Percentiles rank a stretch among this genome's conserved stretches.
Conservation (phyloP, 2,797 vertebrate species). For the Antennarius maculatus region DNA sequence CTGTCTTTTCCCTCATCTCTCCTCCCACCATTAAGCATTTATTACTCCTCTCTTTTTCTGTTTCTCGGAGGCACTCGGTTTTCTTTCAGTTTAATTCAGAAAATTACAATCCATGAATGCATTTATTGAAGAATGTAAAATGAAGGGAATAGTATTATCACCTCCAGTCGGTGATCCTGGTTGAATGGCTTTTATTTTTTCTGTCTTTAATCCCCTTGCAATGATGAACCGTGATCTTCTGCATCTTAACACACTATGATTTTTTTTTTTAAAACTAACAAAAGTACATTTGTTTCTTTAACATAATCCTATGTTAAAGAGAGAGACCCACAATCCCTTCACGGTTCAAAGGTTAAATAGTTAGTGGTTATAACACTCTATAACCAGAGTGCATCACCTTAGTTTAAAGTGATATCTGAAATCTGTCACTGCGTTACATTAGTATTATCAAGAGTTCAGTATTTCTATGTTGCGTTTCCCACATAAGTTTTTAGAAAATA, state of each 20-base stretch:
- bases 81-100: conserved; percentile 42
- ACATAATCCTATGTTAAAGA: too few relatives aligned
- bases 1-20: conserved; percentile 25
- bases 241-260: neutral
- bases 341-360: conserved; percentile 11
- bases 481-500: too few relatives aligned
- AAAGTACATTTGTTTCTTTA: too few relatives aligned
- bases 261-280: neutral
- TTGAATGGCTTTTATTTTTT: conserved; percentile 8
- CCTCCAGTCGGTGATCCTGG: conserved; percentile 15
- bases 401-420: too few relatives aligned
- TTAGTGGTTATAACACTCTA: neutral
- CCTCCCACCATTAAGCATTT: conserved; percentile 53
- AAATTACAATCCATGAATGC: conserved; percentile 50
- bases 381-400: neutral
- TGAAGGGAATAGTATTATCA: conserved; percentile 27
- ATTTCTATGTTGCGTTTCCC: too few relatives aligned
- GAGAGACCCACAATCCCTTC: neutral
- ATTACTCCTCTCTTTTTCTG: conserved; percentile 34
- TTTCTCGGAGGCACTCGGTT: conserved; percentile 28
- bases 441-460: too few relatives aligned
- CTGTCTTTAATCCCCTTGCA: conserved; percentile 18
- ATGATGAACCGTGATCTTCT: conserved; percentile 8
- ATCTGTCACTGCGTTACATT: too few relatives aligned
- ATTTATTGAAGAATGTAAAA: conserved; percentile 38